Conservation (phyloP, 2,113 vertebrate species). For the Tachysurus fulvidraco region DNA sequence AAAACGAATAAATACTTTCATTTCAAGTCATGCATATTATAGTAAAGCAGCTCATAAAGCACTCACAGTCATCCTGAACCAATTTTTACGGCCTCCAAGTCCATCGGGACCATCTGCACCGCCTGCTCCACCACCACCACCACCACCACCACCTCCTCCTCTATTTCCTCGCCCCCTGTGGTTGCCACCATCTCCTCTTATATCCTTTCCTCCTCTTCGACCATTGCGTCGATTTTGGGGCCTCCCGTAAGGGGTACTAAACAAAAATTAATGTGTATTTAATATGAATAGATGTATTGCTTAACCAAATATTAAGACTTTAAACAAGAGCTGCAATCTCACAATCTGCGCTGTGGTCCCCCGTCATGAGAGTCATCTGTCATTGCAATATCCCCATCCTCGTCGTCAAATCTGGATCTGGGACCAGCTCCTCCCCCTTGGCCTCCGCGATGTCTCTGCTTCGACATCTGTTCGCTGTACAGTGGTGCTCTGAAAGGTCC, state of each 20-base stretch:
- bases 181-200: conserved; percentile 18
- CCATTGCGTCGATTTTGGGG: conserved; percentile 46
- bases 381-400: conserved; percentile 57
- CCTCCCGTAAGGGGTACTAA: conserved; percentile 54
- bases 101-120: not conserved
- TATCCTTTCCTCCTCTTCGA: conserved; percentile 44
- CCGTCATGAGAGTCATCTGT: conserved; percentile 45
- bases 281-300: not conserved
- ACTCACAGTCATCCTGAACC: conserved; percentile 59
- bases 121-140: conserved; percentile 23
- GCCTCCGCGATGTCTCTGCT: conserved; percentile 49
- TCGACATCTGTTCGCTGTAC: conserved; percentile 54
- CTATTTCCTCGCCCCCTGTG: conserved; percentile 18
- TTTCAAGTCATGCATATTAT: not conserved
- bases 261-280: not conserved
- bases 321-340: not conserved
- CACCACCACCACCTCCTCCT: not conserved
- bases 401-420: conserved; percentile 53
- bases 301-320: not conserved
- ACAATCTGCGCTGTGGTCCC: conserved; percentile 53
- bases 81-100: conserved; percentile 49
- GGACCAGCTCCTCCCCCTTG: conserved; percentile 37
- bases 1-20: not conserved
- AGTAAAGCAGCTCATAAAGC: not conserved
- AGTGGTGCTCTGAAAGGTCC: conserved; percentile 57